These are phyloP conservation scores for Centrocercus urophasianus DNA, from an alignment of 2,113 vertebrate genomes.

Conservation along the genomic window DNA sequence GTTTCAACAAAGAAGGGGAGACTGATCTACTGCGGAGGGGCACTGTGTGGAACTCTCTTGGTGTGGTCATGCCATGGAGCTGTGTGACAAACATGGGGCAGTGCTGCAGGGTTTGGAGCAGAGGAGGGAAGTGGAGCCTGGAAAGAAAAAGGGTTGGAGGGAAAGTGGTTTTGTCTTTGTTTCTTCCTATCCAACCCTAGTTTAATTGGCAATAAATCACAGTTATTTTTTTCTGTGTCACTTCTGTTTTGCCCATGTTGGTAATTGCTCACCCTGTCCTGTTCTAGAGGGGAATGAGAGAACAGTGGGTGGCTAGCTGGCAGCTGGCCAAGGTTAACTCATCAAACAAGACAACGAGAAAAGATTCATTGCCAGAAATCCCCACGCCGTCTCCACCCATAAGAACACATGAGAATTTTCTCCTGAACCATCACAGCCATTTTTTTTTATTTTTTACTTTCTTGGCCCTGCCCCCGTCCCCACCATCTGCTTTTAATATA, in stretches of 20 bases:
- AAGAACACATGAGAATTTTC: not conserved
- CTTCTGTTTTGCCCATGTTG: not conserved
- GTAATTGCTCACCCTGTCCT: not conserved
- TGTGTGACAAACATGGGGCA: not conserved
- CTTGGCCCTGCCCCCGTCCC: not conserved
- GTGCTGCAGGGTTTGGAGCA: not conserved
- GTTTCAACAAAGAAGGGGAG: not conserved
- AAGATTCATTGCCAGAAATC: not conserved
- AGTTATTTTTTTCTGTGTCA: not conserved
- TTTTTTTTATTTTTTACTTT: not conserved
- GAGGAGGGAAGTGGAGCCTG: not conserved
- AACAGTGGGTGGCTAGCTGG: too few relatives aligned
- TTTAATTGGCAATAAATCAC: not conserved
- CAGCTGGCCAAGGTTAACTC: not conserved
- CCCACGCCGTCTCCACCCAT: not conserved
- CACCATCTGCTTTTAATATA: not conserved
- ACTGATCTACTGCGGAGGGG: not conserved
- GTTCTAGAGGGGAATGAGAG: too few relatives aligned
- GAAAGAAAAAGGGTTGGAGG: not conserved
- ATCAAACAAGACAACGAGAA: not conserved
- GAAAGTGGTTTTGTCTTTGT: not conserved
- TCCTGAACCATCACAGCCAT: not conserved
- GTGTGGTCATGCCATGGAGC: fast-evolving
- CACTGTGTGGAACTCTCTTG: not conserved
- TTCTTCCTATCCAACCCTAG: not conserved